Evolutionary conservation across 2,113 vertebrate species (phyloP).

Genomic region (Todiramphus saurophagus): DNA sequence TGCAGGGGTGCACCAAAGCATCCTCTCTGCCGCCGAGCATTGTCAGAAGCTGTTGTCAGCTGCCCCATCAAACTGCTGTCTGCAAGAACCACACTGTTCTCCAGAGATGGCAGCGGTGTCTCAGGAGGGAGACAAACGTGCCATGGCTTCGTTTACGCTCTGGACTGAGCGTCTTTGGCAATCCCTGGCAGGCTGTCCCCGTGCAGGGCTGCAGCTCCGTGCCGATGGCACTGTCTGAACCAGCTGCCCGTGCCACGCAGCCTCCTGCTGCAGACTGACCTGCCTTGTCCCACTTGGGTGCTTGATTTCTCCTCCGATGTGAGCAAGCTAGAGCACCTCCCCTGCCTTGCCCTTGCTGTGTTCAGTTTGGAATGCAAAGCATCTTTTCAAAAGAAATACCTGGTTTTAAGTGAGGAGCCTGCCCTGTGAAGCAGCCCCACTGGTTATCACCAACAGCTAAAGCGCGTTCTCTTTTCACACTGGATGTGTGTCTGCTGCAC

Average conservation of each 20-base stretch:
- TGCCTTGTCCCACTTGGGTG: not conserved
- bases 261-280: not conserved
- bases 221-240: not conserved
- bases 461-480: not conserved
- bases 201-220: not conserved
- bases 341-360: not conserved
- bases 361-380: not conserved
- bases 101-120: not conserved
- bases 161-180: too few species aligned
- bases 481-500: not conserved
- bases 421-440: not conserved
- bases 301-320: not conserved
- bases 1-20: not conserved
- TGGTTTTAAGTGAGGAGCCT: not conserved
- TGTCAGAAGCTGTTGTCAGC: not conserved
- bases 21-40: not conserved
- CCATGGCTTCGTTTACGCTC: not conserved
- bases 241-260: not conserved
- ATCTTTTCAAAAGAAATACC: not conserved
- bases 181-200: not conserved
- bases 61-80: not conserved
- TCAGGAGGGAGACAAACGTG: not conserved
- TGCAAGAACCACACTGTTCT: not conserved
- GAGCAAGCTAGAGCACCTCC: not conserved
- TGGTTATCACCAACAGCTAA: not conserved